Evolutionary conservation across 2,888 invertebrate species (phyloP), one percentile per base, ranked within the genome.

Genomic region (Nymphalis urticae): DNA sequence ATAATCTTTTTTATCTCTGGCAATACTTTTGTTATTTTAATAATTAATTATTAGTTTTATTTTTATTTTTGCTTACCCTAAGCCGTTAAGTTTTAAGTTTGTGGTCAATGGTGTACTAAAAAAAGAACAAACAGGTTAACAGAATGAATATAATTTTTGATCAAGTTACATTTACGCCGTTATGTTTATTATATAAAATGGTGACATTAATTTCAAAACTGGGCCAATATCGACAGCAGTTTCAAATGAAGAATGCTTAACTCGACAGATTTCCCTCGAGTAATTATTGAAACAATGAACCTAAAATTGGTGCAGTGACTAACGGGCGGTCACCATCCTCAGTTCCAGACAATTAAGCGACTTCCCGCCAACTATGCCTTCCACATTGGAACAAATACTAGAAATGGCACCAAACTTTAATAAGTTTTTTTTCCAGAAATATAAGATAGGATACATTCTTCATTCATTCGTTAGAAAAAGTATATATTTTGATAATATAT

Each of bases 261-360:
- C 64, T 67, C 56, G 47, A 64, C 64, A 67, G 58, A 85, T 85
- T 82, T 67, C 66, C 85, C 85, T 82, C 77, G 85, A 90, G 89
- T 86, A 90, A 90, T 92, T 91, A 90, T 86, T 81, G 87, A 89
- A 89, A 92, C 91, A 91, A 92, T 91, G 88, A 90, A 89, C 83
- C 85, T 88, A 85, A 89, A 91, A 90, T 90, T 90, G 84, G 86
- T 84, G 86, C 87, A 85, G 82, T 19, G 58, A 42, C 71, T 71
- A 66, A 68, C 81, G 77, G 80, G 85, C 84, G 87, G 89, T 87
- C 86, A 86, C 87, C 80, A 86, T 86, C 87, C 66, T 72, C 72
- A 71, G 70, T 58, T 72, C 65, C 62, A 54, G 61, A 67, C 64
- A 59, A 69, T 69, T 69, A 66, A 69, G 69, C 51, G 62, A 64